Conservation (phyloP, 2,888 invertebrate species). For the Physocephala rufipes region DNA sequence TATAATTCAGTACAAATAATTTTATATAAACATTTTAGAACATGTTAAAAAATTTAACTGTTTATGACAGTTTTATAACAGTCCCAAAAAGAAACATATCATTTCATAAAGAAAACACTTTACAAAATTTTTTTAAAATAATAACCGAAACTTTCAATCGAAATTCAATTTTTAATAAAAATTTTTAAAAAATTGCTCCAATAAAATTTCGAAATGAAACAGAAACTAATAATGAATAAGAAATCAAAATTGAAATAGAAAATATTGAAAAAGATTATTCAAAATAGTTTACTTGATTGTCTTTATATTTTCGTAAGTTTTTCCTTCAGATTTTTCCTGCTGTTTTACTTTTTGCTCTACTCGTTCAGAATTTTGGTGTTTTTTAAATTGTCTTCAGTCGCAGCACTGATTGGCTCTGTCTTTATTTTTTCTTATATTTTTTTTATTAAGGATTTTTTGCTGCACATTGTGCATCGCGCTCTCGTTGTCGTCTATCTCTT, state of each 20-base stretch:
- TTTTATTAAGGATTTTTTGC: no score
- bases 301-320: neutral
- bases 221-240: neutral
- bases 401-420: conserved; percentile 35
- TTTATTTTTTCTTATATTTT: conserved; percentile 12
- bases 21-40: no score
- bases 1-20: no score
- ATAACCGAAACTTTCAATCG: neutral
- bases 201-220: neutral
- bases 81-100: no score
- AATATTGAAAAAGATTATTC: no score
- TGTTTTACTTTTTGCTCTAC: conserved; percentile 12
- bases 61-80: no score
- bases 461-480: conserved; percentile 48
- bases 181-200: neutral
- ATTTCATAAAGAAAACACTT: no score
- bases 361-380: conserved; percentile 5
- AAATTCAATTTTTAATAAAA: conserved; percentile 31
- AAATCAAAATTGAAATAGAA: neutral
- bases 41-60: no score
- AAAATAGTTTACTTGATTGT: no score
- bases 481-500: conserved; percentile 60
- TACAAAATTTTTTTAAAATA: no score
- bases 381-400: no score
- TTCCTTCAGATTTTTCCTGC: conserved; percentile 23